phyloP scores from a whole-genome alignment of 2,113 vertebrate genomes.

The Syrrhaptes paradoxus region DNA sequence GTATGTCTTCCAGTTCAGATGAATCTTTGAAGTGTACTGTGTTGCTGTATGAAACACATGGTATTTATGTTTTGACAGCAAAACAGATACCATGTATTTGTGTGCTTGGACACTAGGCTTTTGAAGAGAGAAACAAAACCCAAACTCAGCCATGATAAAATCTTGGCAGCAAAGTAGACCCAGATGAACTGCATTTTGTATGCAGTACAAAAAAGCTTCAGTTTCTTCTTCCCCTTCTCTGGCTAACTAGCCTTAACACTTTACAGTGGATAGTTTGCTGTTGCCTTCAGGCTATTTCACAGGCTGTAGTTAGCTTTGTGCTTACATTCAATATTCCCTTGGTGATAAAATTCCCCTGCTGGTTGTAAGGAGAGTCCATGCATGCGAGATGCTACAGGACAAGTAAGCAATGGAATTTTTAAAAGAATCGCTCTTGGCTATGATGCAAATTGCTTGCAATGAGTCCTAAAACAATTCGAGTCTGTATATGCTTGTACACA shows the following conservation, averaged over 20 bases:
- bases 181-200: constrained; percentile 55
- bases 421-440: neutral
- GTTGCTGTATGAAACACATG: neutral
- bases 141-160: constrained; percentile 40
- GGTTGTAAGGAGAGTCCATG: neutral
- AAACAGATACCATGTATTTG: constrained; percentile 42
- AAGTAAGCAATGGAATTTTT: neutral
- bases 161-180: constrained; percentile 47
- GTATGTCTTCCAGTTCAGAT: neutral
- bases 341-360: neutral
- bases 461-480: neutral
- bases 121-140: constrained; percentile 55
- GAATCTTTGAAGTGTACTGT: neutral
- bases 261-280: neutral
- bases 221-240: constrained; percentile 17
- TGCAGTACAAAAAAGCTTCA: constrained; percentile 29
- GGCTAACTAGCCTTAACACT: neutral
- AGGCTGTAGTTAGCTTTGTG: neutral
- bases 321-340: neutral
- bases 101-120: constrained; percentile 46
- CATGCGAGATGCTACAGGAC: neutral
- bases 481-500: neutral
- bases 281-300: constrained; percentile 5
- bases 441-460: neutral
- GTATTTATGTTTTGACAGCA: constrained; percentile 45